These are phyloP conservation scores for Mustela erminea DNA, from an alignment of 2,797 vertebrate species.

Conservation along the genomic window DNA sequence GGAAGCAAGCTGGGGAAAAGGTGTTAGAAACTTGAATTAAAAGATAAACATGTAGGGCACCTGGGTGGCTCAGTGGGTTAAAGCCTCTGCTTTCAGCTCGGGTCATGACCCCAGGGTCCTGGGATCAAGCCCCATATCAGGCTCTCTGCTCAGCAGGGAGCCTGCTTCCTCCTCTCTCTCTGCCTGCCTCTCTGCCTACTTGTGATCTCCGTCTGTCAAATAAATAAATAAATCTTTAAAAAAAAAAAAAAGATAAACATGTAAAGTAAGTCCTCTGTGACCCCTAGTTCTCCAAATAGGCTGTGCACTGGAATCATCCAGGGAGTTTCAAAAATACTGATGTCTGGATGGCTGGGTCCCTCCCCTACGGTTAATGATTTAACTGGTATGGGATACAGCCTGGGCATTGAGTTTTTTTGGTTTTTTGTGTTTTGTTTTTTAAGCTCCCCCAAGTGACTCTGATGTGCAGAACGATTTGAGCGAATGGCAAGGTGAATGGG, in stretches of 20 bases:
- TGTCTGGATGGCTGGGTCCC: background rate
- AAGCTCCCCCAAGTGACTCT: background rate
- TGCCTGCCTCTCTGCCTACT: background rate
- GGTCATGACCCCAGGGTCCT: too few species aligned
- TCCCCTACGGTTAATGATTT: background rate
- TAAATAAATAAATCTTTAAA: too few species aligned
- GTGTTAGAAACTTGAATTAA: background rate
- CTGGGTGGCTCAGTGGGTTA: too few species aligned
- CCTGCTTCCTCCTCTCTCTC: too few species aligned
- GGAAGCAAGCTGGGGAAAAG: conserved; percentile 8
- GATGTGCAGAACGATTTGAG: conserved; percentile 6
- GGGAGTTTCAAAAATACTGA: background rate
- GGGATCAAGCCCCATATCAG: too few species aligned
- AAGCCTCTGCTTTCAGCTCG: too few species aligned
- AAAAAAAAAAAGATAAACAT: background rate
- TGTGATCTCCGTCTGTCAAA: too few species aligned
- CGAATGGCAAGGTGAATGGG: background rate
- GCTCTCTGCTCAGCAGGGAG: too few species aligned
- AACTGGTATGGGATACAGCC: background rate
- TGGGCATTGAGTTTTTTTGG: background rate
- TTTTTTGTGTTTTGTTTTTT: background rate
- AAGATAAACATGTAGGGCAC: background rate
- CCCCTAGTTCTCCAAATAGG: background rate
- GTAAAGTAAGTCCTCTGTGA: background rate
- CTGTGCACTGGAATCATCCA: background rate